phyloP scores from a whole-genome alignment of 2,113 vertebrate species.

The Ammodytes marinus region DNA sequence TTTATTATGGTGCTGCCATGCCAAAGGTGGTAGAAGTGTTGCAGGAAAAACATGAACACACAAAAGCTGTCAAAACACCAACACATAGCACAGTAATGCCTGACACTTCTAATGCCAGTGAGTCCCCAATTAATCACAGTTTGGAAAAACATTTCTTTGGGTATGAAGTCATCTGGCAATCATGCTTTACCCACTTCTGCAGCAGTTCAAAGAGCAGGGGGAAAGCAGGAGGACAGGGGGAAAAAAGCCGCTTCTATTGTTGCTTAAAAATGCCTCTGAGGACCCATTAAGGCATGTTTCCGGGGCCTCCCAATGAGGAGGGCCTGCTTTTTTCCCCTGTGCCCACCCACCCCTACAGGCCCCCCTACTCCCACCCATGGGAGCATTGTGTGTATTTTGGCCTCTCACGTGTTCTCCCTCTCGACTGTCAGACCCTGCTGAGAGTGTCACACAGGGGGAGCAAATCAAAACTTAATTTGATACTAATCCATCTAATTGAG shows the following conservation, averaged over 20 bases:
- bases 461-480: conserved; percentile 80
- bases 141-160: conserved; percentile 14
- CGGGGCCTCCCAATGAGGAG: conserved; percentile 58
- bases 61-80: background rate
- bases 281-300: conserved; percentile 71
- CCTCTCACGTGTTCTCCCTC: conserved; percentile 56
- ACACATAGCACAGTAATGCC: background rate
- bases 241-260: conserved; percentile 56
- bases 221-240: background rate
- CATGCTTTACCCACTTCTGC: conserved; percentile 9
- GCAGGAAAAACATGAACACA: background rate
- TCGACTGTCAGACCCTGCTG: conserved; percentile 34
- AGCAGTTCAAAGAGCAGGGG: conserved; percentile 34
- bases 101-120: too few relatives aligned
- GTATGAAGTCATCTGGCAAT: conserved; percentile 49
- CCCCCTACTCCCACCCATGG: conserved; percentile 10
- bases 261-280: conserved; percentile 49
- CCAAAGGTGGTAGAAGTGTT: background rate
- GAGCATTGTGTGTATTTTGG: conserved; percentile 46
- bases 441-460: conserved; percentile 53
- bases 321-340: conserved; percentile 42
- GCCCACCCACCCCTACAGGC: background rate
- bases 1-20: background rate
- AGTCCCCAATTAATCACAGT: conserved; percentile 26
- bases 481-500: conserved; percentile 80